Evolutionary conservation across 2,113 vertebrate species (phyloP).

Genomic region (Oxyura jamaicensis): DNA sequence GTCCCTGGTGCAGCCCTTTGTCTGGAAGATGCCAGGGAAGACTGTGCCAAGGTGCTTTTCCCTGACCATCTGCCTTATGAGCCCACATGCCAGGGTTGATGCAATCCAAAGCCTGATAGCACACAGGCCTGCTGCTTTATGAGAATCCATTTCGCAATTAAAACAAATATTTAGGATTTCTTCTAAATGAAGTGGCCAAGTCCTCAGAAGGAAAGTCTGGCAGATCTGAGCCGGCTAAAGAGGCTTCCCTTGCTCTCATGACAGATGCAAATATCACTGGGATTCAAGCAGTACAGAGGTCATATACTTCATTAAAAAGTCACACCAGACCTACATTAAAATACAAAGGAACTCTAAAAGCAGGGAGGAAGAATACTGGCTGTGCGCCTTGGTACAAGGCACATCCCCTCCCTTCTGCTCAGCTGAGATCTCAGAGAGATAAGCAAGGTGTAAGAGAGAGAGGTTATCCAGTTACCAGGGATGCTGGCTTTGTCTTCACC

Average conservation of each 20-base stretch:
- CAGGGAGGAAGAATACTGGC: background rate
- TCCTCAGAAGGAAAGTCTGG: slow-evolving; percentile 53
- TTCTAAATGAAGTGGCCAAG: slow-evolving; percentile 51
- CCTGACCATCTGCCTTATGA: slow-evolving; percentile 72
- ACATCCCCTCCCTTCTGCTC: background rate
- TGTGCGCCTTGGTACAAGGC: background rate
- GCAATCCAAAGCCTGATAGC: slow-evolving; percentile 72
- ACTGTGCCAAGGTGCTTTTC: slow-evolving; percentile 69
- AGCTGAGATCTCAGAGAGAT: background rate
- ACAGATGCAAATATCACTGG: slow-evolving; percentile 52
- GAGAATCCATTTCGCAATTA: slow-evolving; percentile 73
- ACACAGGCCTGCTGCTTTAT: slow-evolving; percentile 71
- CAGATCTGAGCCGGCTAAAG: slow-evolving; percentile 44
- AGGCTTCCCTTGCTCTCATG: slow-evolving; percentile 58
- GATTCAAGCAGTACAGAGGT: slow-evolving; percentile 48
- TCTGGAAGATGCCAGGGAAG: slow-evolving; percentile 46
- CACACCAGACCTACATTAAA: background rate
- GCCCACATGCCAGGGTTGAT: slow-evolving; percentile 70
- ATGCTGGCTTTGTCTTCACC: background rate
- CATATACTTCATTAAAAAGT: background rate
- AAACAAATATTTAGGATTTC: slow-evolving; percentile 75
- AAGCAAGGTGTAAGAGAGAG: background rate
- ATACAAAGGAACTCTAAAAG: background rate
- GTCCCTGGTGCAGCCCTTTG: slow-evolving; percentile 57
- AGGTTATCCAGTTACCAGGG: background rate